phyloP scores from a whole-genome alignment of 2,888 invertebrate genomes.

The Conops quadrifasciatus region DNA sequence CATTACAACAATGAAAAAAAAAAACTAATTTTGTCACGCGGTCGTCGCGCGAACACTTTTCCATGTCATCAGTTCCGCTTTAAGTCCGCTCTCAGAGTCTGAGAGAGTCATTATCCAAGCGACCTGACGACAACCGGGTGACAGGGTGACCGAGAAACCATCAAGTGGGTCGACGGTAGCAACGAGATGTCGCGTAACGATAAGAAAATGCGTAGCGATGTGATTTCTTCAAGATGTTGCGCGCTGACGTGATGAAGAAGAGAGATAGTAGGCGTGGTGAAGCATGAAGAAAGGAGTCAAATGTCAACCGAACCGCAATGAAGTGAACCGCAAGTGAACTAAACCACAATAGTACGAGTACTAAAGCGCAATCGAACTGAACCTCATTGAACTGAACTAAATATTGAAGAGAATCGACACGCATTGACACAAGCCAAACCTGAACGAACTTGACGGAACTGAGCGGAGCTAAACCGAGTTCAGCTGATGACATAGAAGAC shows the following conservation, averaged over 20 bases:
- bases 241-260: background rate
- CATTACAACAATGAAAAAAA: background rate
- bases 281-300: background rate
- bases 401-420: too few relatives aligned
- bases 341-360: too few relatives aligned
- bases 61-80: conserved; percentile 25
- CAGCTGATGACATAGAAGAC: too few relatives aligned
- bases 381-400: too few relatives aligned
- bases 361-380: too few relatives aligned
- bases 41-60: conserved; percentile 18
- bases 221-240: conserved; percentile 29
- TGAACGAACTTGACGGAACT: too few relatives aligned
- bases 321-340: background rate
- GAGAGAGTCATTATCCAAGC: background rate
- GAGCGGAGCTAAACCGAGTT: too few relatives aligned
- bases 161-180: too few relatives aligned
- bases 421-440: too few relatives aligned
- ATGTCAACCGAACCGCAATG: conserved; percentile 14
- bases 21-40: conserved; percentile 25
- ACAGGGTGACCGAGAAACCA: background rate
- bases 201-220: background rate
- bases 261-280: background rate
- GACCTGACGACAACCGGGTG: background rate
- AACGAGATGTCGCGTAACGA: too few relatives aligned
- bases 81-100: background rate